phyloP scores from a whole-genome alignment of 2,888 invertebrate genomes.

The Cecidostiba fungosa region DNA sequence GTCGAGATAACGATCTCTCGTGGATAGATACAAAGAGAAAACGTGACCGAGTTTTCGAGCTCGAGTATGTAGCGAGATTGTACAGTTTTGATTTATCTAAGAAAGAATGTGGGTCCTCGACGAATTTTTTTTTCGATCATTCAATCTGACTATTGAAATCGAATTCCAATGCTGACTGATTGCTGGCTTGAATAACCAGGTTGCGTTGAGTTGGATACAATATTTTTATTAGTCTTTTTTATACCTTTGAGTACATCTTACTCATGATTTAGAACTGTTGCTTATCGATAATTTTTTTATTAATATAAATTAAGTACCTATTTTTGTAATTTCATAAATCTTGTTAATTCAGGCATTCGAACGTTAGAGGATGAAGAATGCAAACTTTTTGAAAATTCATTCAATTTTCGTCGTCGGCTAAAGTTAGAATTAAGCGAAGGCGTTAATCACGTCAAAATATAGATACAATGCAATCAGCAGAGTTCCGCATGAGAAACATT shows the following conservation, averaged over 20 bases:
- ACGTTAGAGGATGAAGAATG: no score
- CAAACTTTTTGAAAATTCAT: no score
- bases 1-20: constrained; percentile 15
- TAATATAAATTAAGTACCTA: no score
- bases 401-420: no score
- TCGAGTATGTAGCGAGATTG: not conserved
- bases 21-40: constrained; percentile 3
- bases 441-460: not conserved
- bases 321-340: no score
- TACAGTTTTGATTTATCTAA: not conserved
- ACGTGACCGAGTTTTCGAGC: not conserved
- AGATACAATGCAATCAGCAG: not conserved
- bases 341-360: no score
- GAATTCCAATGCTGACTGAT: not conserved
- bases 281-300: no score
- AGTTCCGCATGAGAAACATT: not conserved
- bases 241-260: not conserved
- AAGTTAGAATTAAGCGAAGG: not conserved
- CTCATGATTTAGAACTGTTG: no score
- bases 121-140: not conserved
- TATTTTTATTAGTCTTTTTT: not conserved
- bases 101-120: not conserved
- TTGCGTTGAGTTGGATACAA: not conserved
- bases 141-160: not conserved
- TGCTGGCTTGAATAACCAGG: not conserved